Evolutionary conservation across 1,140 invertebrate species (phyloP).

Genomic region (Papilio dardanus): DNA sequence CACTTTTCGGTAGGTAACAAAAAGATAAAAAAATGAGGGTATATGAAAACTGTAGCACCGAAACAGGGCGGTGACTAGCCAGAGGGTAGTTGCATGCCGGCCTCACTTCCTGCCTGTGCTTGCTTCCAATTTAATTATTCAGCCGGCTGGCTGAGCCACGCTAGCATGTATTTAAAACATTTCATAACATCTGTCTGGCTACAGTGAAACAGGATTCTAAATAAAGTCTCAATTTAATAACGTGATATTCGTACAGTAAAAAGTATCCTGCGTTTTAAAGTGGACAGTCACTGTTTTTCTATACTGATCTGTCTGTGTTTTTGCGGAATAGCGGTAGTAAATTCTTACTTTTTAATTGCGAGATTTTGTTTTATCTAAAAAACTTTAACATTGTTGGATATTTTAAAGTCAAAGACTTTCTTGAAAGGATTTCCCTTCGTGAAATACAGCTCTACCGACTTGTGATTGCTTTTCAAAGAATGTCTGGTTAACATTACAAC

Average conservation of each 20-base stretch:
- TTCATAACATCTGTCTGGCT: constrained; percentile 3
- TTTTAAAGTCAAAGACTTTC: background rate
- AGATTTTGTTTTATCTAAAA: too few species aligned
- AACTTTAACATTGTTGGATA: background rate
- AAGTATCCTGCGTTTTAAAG: too few species aligned
- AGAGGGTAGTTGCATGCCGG: background rate
- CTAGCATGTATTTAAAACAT: background rate
- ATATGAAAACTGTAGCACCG: background rate
- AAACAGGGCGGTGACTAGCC: background rate
- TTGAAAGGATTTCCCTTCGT: background rate
- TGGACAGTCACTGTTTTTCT: too few species aligned
- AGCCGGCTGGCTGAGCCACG: background rate
- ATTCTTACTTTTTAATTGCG: too few species aligned
- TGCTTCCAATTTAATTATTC: constrained; percentile 3
- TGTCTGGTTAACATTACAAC: constrained; percentile 15
- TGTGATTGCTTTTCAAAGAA: constrained; percentile 13
- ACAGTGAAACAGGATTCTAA: background rate
- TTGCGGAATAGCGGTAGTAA: too few species aligned
- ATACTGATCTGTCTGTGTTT: too few species aligned
- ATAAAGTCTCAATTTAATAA: background rate
- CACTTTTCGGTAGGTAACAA: background rate
- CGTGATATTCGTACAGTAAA: background rate
- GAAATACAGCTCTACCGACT: background rate
- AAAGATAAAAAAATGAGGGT: background rate
- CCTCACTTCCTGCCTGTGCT: background rate